phyloP scores from a whole-genome alignment of 2,888 invertebrate genomes.

The Pomacea canaliculata region DNA sequence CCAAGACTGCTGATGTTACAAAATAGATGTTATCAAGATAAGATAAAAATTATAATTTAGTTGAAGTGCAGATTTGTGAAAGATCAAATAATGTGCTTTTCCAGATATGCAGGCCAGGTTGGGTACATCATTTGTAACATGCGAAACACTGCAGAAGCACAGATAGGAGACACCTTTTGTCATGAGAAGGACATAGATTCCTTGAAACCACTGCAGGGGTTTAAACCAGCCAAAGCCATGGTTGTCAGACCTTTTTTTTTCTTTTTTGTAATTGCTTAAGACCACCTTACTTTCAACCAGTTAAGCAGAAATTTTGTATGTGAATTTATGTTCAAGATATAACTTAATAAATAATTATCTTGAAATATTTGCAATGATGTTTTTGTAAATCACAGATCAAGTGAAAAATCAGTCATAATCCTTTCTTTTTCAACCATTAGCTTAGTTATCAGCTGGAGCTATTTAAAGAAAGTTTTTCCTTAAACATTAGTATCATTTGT shows the following conservation, averaged over 20 bases:
- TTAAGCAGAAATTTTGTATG: neutral
- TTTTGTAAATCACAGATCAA: too few relatives aligned
- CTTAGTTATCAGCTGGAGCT: too few relatives aligned
- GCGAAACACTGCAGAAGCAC: conserved; percentile 80
- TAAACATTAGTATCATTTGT: too few relatives aligned
- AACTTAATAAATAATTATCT: neutral
- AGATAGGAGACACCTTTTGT: conserved; percentile 83
- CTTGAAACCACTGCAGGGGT: conserved; percentile 77
- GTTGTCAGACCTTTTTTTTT: conserved; percentile 64
- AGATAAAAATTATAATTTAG: too few relatives aligned
- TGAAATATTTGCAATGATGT: neutral
- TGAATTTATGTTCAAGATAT: neutral
- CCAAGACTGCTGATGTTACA: too few relatives aligned
- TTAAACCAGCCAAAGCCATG: conserved; percentile 81
- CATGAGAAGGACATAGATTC: conserved; percentile 47
- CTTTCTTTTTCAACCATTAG: too few relatives aligned
- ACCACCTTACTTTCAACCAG: neutral
- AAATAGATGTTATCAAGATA: too few relatives aligned
- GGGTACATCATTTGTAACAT: conserved; percentile 89
- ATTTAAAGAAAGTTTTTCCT: too few relatives aligned
- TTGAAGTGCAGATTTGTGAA: neutral
- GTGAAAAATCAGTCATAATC: too few relatives aligned
- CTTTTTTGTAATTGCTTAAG: too few relatives aligned
- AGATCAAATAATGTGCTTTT: neutral
- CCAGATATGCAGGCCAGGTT: conserved; percentile 87